Evolutionary conservation across 2,888 invertebrate genomes (phyloP).

Genomic region (Microctonus hyperodae): DNA sequence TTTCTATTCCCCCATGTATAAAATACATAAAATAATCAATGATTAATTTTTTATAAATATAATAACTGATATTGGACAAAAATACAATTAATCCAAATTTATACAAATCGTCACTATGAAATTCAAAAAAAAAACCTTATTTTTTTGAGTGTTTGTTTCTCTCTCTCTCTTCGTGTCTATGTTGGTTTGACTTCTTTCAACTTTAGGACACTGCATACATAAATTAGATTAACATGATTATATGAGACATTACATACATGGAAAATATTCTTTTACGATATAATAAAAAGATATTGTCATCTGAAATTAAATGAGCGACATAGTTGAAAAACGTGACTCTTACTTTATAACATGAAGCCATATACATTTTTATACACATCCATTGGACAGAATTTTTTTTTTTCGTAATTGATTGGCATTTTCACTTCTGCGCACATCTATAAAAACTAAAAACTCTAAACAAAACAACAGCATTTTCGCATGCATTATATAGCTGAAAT

Average conservation of each 20-base stretch:
- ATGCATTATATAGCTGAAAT: conserved; percentile 44
- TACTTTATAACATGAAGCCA: neutral
- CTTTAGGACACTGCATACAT: conserved; percentile 24
- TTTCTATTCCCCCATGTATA: neutral
- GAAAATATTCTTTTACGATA: neutral
- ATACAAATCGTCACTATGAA: neutral
- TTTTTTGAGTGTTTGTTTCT: conserved; percentile 28
- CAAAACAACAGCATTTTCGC: conserved; percentile 45
- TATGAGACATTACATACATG: neutral
- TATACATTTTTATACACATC: neutral
- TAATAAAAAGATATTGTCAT: neutral
- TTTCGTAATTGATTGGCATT: conserved; percentile 17
- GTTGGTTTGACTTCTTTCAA: conserved; percentile 55
- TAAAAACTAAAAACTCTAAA: neutral
- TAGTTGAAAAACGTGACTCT: no score
- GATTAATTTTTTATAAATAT: neutral
- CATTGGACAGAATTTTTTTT: conserved; percentile 6
- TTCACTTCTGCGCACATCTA: conserved; percentile 11
- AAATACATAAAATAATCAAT: neutral
- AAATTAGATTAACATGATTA: neutral
- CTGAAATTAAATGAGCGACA: no score
- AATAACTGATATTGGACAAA: neutral
- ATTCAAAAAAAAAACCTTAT: conserved; percentile 10
- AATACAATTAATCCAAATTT: neutral
- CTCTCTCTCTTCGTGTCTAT: conserved; percentile 41